Base-by-base conservation (phyloP, 2,888 invertebrate genomes). In the Endomychus coccineus region DNA sequence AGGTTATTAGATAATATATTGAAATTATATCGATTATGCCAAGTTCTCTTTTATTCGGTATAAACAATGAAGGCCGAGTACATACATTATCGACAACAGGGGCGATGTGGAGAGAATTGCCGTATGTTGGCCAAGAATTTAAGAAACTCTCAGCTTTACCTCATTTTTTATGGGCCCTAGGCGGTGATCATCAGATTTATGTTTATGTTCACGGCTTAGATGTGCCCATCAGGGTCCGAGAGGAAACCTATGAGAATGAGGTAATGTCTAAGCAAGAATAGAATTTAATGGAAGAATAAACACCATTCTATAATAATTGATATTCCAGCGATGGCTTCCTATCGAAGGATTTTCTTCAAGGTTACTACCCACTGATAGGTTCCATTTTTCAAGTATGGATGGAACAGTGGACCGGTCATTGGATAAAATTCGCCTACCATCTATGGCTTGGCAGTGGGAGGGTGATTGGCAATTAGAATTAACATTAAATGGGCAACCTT, bases 381-480 rank as follows among this genome's bases (percentile, higher is more conserved):
- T 80, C 55, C 80, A 78, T 53, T 92, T 85, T 70, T 92, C 91
- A 9, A 85, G 80, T 50, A 77, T 76, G 52, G 88, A 90, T 71
- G 94, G 94, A 4, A 75, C 77, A 5, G 72, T 77, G 19, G 83
- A 87, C 53, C 73, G 88, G 39, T 77, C 81, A 17, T 81, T 86
- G 46, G 83, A 86, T 52, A 80, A 79, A 61, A 87, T 94, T 41
- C 72, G 85, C 43, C 67, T 94, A 28, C 94, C 94, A 4, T 91
- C 92, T 1, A 84, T 89, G 80, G 89, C 90, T 10, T 95, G 94
- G 94, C 85, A 89, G 56, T 95, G 94, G 94, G 94, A 95, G 69
- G 87, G 87, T 2, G 89, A 90, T 49, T 94, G 94, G 92, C 81
- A 84, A 52, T 70, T 89, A 36, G 89, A 90, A 58, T 73, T 86